phyloP scores from a whole-genome alignment of 2,888 invertebrate species.

The Cephus spinipes region DNA sequence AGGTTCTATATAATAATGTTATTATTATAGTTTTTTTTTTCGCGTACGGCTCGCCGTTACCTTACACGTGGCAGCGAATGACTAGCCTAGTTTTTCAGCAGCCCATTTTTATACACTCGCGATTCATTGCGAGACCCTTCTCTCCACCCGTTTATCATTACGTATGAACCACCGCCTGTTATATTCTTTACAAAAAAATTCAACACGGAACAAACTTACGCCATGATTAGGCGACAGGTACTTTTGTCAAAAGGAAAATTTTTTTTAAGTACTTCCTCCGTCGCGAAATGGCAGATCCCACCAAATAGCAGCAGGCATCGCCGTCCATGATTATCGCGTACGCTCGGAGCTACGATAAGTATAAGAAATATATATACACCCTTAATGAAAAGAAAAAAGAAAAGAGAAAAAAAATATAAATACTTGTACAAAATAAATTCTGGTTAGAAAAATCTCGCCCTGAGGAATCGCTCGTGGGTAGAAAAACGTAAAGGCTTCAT shows the following conservation, averaged over 20 bases:
- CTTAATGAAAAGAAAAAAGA: background rate
- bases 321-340: background rate
- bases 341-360: background rate
- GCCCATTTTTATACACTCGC: background rate
- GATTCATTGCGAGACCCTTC: background rate
- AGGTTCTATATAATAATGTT: background rate
- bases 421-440: background rate
- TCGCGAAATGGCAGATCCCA: slow-evolving; percentile 1
- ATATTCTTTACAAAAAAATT: background rate
- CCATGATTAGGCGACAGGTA: background rate
- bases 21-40: slow-evolving; percentile 6
- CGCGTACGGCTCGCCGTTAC: background rate
- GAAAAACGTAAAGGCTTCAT: background rate
- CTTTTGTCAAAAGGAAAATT: background rate
- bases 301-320: background rate
- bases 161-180: background rate
- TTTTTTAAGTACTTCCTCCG: slow-evolving; percentile 1
- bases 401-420: background rate
- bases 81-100: slow-evolving; percentile 9
- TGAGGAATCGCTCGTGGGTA: background rate
- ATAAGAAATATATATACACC: background rate
- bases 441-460: background rate
- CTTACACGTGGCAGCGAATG: slow-evolving; percentile 7
- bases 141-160: background rate
- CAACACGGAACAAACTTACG: background rate